A percentile compares a stretch with the other conserved stretches of the same genome.
These are phyloP conservation scores for Cuculus canorus DNA, from an alignment of 2,797 vertebrate species.

Conservation along the genomic window DNA sequence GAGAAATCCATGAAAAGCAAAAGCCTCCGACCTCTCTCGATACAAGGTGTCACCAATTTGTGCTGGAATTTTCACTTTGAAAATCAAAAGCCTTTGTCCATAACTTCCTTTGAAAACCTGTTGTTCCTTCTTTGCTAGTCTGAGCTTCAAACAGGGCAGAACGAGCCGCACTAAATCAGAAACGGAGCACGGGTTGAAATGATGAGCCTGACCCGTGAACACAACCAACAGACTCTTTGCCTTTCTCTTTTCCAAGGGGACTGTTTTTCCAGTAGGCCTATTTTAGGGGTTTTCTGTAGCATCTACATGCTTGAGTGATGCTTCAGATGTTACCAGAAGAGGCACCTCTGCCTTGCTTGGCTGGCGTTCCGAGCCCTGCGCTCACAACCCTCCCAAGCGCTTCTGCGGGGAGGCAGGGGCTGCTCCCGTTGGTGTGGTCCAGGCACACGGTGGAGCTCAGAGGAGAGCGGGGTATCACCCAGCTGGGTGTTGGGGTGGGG, in stretches of 20 bases:
- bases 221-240: not conserved
- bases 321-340: not conserved
- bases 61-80: constrained; percentile 38
- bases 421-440: fast-evolving
- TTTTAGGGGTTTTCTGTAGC: not conserved
- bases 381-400: fast-evolving
- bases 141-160: not conserved
- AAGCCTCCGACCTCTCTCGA: constrained; percentile 32
- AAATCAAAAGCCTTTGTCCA: constrained; percentile 8
- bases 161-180: not conserved
- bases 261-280: not conserved
- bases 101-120: not conserved
- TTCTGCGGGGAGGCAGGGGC: not conserved
- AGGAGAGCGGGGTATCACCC: not conserved
- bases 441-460: fast-evolving
- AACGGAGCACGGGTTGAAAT: not conserved
- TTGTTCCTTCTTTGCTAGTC: not conserved
- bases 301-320: not conserved
- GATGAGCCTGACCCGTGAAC: not conserved
- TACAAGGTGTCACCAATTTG: constrained; percentile 46
- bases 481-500: fast-evolving
- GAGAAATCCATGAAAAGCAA: constrained; percentile 55
- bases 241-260: not conserved
- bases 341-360: fast-evolving
- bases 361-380: not conserved